Percentiles rank a stretch among this genome's conserved stretches.
Evolutionary conservation across 2,797 vertebrate genomes (phyloP).

Genomic region (Coracias cyanogaster): DNA sequence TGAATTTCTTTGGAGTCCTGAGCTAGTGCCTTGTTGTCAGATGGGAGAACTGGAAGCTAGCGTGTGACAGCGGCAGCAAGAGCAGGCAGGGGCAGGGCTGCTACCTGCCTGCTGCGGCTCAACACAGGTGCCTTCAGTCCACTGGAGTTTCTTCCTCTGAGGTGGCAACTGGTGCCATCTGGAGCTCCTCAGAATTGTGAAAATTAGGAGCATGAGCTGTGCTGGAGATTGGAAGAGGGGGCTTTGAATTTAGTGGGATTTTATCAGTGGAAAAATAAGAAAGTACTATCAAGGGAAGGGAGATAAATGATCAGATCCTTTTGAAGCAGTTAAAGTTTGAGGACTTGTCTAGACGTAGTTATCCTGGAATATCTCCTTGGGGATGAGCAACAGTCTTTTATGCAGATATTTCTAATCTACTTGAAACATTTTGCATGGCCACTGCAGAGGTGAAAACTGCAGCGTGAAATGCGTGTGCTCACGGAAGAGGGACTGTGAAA

Average conservation of each 20-base stretch:
- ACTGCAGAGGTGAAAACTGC: not conserved
- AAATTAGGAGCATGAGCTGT: not conserved
- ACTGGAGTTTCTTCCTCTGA: not conserved
- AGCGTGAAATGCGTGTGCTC: not conserved
- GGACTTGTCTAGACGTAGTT: not conserved
- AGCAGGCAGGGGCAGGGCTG: not conserved
- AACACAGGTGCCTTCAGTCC: rapidly evolving
- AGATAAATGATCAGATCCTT: not conserved
- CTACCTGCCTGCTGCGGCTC: not conserved
- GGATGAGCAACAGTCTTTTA: not conserved
- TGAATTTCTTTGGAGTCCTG: not conserved
- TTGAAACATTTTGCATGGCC: not conserved
- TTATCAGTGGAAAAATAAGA: not conserved
- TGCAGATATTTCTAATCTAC: not conserved
- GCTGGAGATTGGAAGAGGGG: not conserved
- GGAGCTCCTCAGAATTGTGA: not conserved
- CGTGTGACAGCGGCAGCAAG: not conserved
- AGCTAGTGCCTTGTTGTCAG: not conserved
- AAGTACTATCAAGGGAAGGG: not conserved
- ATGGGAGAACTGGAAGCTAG: not conserved
- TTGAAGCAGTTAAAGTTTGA: not conserved
- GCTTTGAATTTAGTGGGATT: not conserved
- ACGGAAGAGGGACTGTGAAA: not conserved
- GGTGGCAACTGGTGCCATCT: not conserved
- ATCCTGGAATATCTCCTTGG: not conserved